A percentile compares a stretch with the other conserved stretches of the same genome.
Conservation (phyloP, 2,797 vertebrate genomes). For the Argya squamiceps region DNA sequence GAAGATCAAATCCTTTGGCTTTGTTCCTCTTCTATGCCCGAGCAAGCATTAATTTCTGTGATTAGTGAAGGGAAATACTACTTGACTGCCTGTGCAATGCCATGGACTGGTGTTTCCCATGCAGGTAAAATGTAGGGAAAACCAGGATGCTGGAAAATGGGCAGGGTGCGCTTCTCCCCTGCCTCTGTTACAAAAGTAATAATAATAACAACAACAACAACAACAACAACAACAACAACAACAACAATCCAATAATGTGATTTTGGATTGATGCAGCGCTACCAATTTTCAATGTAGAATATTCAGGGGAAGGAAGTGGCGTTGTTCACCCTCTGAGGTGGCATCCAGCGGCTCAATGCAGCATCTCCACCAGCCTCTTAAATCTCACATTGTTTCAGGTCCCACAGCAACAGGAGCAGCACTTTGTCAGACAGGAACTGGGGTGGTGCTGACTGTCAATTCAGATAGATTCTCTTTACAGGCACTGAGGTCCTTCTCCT, state of each 20-base stretch:
- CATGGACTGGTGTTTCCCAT: fast-evolving
- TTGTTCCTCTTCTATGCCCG: background rate
- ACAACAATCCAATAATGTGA: background rate
- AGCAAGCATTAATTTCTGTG: background rate
- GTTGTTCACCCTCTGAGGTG: fast-evolving
- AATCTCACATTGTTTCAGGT: background rate
- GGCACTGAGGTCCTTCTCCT: background rate
- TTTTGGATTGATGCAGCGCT: background rate
- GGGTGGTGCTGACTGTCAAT: background rate
- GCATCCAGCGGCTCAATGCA: background rate
- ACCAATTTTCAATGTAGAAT: background rate
- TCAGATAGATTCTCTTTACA: background rate
- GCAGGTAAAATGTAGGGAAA: background rate
- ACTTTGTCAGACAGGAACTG: background rate
- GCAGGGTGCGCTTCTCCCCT: background rate
- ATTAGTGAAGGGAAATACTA: background rate
- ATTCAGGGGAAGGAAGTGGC: background rate
- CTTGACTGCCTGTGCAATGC: background rate
- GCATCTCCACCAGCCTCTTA: background rate
- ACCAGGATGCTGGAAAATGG: fast-evolving
- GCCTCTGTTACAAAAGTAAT: background rate
- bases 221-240: too few species aligned
- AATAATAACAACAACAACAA: background rate
- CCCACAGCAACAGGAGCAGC: background rate
- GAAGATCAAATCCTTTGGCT: background rate